These are phyloP conservation scores for Petroica traversi DNA, from an alignment of 2,113 vertebrate species.

Conservation along the genomic window DNA sequence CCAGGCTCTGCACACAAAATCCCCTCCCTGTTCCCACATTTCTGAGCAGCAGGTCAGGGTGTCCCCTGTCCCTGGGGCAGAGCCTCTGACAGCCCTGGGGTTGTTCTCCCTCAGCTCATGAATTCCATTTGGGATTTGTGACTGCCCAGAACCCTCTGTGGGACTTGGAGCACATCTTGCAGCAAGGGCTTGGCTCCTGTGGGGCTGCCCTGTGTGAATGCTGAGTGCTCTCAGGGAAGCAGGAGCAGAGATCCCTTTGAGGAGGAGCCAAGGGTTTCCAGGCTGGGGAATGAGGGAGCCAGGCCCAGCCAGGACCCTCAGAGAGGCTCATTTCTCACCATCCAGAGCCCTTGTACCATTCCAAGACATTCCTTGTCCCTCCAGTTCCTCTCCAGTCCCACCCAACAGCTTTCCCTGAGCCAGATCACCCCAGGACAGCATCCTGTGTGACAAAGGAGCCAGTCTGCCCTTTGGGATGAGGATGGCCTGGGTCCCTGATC, in stretches of 20 bases:
- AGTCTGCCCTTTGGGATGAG: not conserved
- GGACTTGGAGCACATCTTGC: not conserved
- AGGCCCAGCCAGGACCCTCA: not conserved
- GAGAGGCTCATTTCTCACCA: not conserved
- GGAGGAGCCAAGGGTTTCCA: not conserved
- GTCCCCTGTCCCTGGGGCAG: not conserved
- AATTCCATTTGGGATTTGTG: not conserved
- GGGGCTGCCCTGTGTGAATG: not conserved
- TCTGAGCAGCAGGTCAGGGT: not conserved
- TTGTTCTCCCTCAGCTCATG: not conserved
- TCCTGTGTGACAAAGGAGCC: not conserved
- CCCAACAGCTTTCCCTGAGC: not conserved
- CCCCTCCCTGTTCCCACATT: not conserved
- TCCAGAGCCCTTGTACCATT: too few species aligned
- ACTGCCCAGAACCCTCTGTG: not conserved
- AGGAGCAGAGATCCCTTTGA: not conserved
- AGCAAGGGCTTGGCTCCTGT: not conserved
- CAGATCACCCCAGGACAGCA: too few species aligned
- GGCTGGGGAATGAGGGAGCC: not conserved
- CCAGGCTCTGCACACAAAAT: not conserved
- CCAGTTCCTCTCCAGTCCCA: not conserved
- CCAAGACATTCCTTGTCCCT: too few species aligned
- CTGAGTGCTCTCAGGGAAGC: not conserved
- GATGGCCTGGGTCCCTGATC: not conserved
- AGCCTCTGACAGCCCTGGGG: not conserved